phyloP scores from a whole-genome alignment of 92 coral and sea anemone species.

The Diadumene lineata region DNA sequence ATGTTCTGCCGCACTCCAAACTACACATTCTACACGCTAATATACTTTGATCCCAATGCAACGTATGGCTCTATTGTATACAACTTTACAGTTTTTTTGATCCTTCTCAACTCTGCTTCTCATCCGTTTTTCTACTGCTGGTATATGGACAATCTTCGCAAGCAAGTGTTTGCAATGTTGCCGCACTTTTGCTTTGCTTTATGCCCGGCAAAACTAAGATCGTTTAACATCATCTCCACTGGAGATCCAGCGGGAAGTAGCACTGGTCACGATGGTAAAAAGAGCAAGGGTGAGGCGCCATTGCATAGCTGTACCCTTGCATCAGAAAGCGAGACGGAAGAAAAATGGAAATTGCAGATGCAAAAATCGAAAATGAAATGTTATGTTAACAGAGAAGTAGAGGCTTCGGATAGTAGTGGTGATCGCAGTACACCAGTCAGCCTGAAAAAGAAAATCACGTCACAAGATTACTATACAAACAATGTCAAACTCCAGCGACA shows the following conservation, averaged over 20 bases:
- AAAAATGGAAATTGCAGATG: background rate
- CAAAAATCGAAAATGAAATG: background rate
- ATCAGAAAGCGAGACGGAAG: conserved; percentile 12
- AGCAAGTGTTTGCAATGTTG: conserved; percentile 46
- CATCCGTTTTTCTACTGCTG: conserved; percentile 73
- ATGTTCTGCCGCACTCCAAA: conserved; percentile 70
- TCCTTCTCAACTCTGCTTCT: conserved; percentile 72
- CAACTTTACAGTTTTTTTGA: conserved; percentile 70
- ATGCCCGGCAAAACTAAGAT: conserved; percentile 17
- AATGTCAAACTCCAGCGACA: too few relatives aligned
- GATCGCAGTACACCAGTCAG: background rate
- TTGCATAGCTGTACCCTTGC: conserved; percentile 5
- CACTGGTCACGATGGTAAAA: background rate
- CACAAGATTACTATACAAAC: too few relatives aligned
- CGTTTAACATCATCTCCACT: background rate
- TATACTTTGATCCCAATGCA: conserved; percentile 56
- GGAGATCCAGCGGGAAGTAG: background rate
- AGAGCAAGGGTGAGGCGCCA: background rate
- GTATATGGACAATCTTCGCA: conserved; percentile 69
- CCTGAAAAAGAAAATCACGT: background rate
- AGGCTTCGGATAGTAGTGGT: conserved; percentile 1
- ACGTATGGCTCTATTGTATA: conserved; percentile 73
- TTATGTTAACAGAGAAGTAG: background rate
- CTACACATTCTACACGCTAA: conserved; percentile 68
- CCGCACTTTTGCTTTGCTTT: background rate